Evolutionary conservation across 2,113 vertebrate species (phyloP), one percentile per base, ranked within the genome.

Genomic region (Nestor notabilis): DNA sequence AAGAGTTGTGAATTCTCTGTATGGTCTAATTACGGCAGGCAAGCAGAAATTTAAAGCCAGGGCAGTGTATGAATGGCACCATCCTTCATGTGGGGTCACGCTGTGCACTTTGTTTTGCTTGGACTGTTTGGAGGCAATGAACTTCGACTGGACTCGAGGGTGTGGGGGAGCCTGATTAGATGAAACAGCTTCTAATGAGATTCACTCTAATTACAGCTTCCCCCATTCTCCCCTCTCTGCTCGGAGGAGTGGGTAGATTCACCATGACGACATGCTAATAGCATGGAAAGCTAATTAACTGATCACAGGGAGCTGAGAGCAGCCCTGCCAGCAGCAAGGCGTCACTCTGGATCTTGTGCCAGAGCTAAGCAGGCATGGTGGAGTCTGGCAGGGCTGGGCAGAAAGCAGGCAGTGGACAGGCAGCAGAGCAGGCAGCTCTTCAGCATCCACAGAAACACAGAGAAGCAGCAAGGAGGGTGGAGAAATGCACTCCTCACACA

Each of bases 201-300:
- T 98, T 98, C 97, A 71, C 95, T 98, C 98, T 98, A 99, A 99
- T 99, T 99, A 98, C 98, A 98, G 98, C 97, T 97, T 98, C 98
- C 97, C 83, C 93, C 82, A 82, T 98, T 98, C 97, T 96, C 95
- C 95, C 95, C 83, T 97, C 97, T 96, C 92, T 97, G 97, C 91
- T 97, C 95, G 86, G 95, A 97, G 98, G 84, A 94, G 93, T 97
- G 95, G 97, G 96, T 95, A 97, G 91, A 97, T 97, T 97, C 94
- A 97, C 95, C 97, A 97, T 98, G 98, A 97, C 97, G 97, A 98
- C 97, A 85, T 87, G 95, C 97, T 97, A 96, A 95, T 98, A 98
- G 97, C 95, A 41, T 90, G 68, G 97, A 97, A 93, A 98, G 95
- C 98, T 97, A 97, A 98, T 97, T 98, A 98, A 96, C 97, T 96